A percentile compares a stretch with the other conserved stretches of the same genome.
Conservation (phyloP, 2,888 invertebrate genomes). For the Podotricha telesiphe region DNA sequence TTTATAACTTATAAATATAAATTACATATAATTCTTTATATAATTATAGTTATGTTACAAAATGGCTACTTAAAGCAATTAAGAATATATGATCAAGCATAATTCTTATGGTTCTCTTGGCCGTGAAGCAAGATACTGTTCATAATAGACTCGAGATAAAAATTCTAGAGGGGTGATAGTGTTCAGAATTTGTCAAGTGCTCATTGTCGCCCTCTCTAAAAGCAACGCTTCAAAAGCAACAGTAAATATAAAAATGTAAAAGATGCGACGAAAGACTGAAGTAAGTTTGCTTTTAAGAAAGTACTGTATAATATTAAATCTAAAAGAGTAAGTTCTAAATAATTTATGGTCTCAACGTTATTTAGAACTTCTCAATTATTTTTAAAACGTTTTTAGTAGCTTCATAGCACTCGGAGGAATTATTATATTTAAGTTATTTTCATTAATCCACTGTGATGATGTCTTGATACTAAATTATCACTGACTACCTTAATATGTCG, state of each 20-base stretch:
- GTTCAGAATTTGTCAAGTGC: slow-evolving; percentile 23
- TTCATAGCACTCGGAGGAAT: too few relatives aligned
- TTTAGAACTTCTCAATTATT: background rate
- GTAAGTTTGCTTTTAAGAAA: background rate
- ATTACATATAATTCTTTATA: background rate
- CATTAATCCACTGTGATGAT: too few relatives aligned
- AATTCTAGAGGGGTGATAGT: slow-evolving; percentile 16
- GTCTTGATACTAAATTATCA: too few relatives aligned
- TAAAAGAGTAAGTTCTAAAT: background rate
- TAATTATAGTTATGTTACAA: slow-evolving; percentile 6
- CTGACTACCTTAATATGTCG: too few relatives aligned
- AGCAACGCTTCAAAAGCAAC: background rate
- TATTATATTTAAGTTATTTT: too few relatives aligned
- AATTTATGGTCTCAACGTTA: background rate
- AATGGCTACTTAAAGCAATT: slow-evolving; percentile 45
- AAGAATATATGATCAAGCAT: slow-evolving; percentile 52
- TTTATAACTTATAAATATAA: too few relatives aligned
- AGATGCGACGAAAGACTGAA: background rate
- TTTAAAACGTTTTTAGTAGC: background rate
- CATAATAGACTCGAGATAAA: slow-evolving; percentile 39
- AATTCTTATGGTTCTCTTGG: slow-evolving; percentile 48
- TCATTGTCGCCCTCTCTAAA: slow-evolving; percentile 6
- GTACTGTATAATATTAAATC: background rate
- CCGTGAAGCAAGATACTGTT: slow-evolving; percentile 38
- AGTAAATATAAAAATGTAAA: slow-evolving; percentile 5